These are phyloP conservation scores for Euphydryas editha DNA, from an alignment of 2,888 invertebrate species.

Conservation along the genomic window DNA sequence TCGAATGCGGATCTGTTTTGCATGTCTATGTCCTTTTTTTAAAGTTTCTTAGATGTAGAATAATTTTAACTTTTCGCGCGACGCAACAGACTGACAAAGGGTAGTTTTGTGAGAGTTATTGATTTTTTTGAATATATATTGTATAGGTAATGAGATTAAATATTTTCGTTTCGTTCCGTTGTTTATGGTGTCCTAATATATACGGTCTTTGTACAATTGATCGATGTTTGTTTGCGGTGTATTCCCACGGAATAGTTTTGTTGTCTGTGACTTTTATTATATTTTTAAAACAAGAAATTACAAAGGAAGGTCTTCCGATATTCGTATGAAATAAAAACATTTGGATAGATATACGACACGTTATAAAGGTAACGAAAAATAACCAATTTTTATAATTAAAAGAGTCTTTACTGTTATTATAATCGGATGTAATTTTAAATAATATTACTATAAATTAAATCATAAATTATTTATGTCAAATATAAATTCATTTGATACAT, in stretches of 20 bases:
- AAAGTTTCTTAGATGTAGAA: constrained; percentile 41
- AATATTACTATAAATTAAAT: constrained; percentile 3
- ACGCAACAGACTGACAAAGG: constrained; percentile 59
- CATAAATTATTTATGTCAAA: not conserved
- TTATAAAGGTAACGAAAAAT: no score
- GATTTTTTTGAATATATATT: constrained; percentile 56
- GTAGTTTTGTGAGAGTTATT: constrained; percentile 50
- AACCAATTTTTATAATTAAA: no score
- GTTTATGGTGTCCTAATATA: constrained; percentile 64
- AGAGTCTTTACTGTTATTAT: no score
- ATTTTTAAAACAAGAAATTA: not conserved
- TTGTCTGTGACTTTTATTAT: not conserved
- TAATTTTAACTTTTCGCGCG: constrained; percentile 45
- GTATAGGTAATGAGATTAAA: constrained; percentile 80
- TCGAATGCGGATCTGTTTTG: constrained; percentile 73
- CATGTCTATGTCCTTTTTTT: constrained; percentile 67
- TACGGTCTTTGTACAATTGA: constrained; percentile 43
- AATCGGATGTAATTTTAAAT: not conserved
- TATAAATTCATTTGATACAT: not conserved
- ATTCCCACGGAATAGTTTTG: constrained; percentile 37
- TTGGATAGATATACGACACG: no score
- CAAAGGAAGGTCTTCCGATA: not conserved
- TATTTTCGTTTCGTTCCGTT: constrained; percentile 74
- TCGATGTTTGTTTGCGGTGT: constrained; percentile 37
- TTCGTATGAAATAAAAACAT: no score